Evolutionary conservation across 2,797 vertebrate genomes (phyloP), one percentile per base, ranked within the genome.

Genomic region (Enteromius unitaeniatus): DNA sequence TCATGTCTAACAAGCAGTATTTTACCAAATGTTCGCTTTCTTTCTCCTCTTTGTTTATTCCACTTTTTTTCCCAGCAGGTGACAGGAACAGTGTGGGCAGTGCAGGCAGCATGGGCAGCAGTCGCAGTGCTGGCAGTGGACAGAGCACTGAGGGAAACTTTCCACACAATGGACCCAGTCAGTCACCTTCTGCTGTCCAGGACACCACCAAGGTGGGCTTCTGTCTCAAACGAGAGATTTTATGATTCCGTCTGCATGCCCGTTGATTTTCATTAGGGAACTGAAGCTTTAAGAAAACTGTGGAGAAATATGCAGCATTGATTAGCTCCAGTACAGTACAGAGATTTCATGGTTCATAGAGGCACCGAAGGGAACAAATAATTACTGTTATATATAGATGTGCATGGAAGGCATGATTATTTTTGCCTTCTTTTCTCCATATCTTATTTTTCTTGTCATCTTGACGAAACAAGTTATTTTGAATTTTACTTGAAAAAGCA

Each of bases 1-100:
- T 19, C 14, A 51, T 65, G 13, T 3, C 74, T 19, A 10, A 47
- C n/a, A 7, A 42, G 42, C 26, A 78, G 42, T 72, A 62, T 55
- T 64, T 74, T 28, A 47, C 14, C 68, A 19, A 53, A 49, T 81
- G 42, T 42, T 40, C 1, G 75, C 49, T 79, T 14, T 80, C 51
- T 28, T 6, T 49, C 2, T 77, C 67, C 26, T 73, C 9, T 72
- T 80, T 62, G 34, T 67, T 55, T 83, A 37, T 70, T 47, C 73
- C 55, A 72, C 51, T 80, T 86, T 19, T 67, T 78, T 78, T 2
- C 40, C 42, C 53, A 75, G 37, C 92, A 5, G 97, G 97, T 83
- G 98, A 99, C 94, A 94, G 98, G 85, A 99, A 95, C 93, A 99
- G 98, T 0, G 96, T 99, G 49, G 97, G 97, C 73, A 99, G 98